These are phyloP conservation scores for Pomacea maculata DNA, from an alignment of 1,140 invertebrate genomes.

Conservation along the genomic window DNA sequence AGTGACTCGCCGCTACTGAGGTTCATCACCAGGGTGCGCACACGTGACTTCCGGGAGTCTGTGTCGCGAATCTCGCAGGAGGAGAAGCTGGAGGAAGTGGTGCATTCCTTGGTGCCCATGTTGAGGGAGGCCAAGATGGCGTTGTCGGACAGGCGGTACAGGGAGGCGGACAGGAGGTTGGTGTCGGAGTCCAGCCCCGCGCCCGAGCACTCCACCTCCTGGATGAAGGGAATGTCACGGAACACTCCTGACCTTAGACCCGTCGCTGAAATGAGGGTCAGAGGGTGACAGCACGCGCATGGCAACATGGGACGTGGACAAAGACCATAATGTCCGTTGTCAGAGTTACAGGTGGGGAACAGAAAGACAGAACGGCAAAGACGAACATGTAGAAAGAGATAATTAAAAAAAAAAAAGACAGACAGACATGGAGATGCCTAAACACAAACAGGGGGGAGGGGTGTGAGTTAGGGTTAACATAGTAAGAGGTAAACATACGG, in stretches of 20 bases:
- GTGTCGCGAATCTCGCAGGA: constrained; percentile 5
- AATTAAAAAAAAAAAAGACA: background rate
- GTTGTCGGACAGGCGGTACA: background rate
- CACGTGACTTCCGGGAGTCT: background rate
- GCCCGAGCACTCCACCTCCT: constrained; percentile 18
- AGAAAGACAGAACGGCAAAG: background rate
- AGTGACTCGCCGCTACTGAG: background rate
- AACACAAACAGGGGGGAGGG: background rate
- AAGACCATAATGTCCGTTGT: background rate
- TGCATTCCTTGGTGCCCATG: constrained; percentile 7
- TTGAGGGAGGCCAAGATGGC: constrained; percentile 4
- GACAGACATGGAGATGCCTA: background rate
- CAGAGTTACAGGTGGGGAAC: background rate
- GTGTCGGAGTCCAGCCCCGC: background rate
- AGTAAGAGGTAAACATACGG: background rate
- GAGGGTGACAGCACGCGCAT: background rate
- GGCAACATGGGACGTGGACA: background rate
- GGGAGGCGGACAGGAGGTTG: background rate
- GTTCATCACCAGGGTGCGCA: constrained; percentile 5
- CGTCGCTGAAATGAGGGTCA: background rate
- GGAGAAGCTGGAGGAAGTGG: constrained; percentile 11
- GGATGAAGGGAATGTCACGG: constrained; percentile 2
- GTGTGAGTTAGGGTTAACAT: background rate
- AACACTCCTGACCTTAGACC: constrained; percentile 1
- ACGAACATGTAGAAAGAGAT: background rate